Conservation (phyloP, 2,797 vertebrate genomes). For the Dallia pectoralis region DNA sequence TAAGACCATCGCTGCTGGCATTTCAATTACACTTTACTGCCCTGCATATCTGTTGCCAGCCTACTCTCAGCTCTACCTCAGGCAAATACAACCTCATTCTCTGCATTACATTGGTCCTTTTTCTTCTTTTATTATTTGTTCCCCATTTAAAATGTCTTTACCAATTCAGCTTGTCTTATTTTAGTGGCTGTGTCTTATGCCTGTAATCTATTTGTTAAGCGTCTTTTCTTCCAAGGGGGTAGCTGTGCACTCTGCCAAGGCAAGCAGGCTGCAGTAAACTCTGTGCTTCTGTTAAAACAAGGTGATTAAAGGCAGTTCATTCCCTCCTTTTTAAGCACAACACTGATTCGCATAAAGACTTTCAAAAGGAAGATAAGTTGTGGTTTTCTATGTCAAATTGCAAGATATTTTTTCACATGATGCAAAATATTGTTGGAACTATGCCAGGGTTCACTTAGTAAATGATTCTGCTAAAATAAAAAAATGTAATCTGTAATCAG, state of each 20-base stretch:
- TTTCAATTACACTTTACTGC: constrained; percentile 89
- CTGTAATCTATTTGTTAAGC: constrained; percentile 72
- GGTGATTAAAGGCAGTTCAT: neutral
- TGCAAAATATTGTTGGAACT: neutral
- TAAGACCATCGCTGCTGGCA: constrained; percentile 87
- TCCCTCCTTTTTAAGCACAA: constrained; percentile 15
- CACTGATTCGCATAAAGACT: neutral
- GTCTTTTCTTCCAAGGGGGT: constrained; percentile 63
- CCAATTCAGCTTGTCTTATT: constrained; percentile 74
- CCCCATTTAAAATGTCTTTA: constrained; percentile 34
- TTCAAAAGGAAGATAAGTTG: neutral
- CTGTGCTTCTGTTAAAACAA: neutral
- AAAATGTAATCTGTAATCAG: too few relatives aligned
- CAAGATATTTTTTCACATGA: neutral
- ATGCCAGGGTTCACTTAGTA: neutral
- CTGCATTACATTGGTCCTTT: constrained; percentile 32
- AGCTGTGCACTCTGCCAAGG: constrained; percentile 24
- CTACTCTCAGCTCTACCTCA: constrained; percentile 68
- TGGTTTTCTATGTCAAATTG: too few relatives aligned
- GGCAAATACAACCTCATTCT: constrained; percentile 61
- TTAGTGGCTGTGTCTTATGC: constrained; percentile 63
- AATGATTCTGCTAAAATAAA: too few relatives aligned
- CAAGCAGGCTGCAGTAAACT: constrained; percentile 19
- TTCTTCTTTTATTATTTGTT: constrained; percentile 36
- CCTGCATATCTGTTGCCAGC: constrained; percentile 81